phyloP scores from a whole-genome alignment of 2,797 vertebrate genomes.

The Chrysocyon brachyurus region DNA sequence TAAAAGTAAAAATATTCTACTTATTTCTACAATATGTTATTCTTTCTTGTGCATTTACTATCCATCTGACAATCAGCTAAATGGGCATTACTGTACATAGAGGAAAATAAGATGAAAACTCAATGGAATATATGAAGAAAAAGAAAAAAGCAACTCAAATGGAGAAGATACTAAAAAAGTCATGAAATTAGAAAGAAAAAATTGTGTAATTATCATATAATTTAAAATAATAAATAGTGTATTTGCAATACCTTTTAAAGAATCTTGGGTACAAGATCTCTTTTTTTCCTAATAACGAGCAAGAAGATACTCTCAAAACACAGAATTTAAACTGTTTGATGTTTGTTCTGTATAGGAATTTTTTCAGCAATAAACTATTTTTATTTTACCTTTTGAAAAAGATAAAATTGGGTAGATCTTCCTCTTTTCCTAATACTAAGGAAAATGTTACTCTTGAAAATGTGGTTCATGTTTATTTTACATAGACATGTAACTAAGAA shows the following conservation, averaged over 20 bases:
- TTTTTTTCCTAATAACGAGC: neutral
- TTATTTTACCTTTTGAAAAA: conserved; percentile 14
- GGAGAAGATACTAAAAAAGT: conserved; percentile 24
- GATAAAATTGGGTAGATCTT: neutral
- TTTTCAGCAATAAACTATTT: conserved; percentile 39
- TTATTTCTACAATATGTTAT: conserved; percentile 6
- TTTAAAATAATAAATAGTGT: conserved; percentile 29
- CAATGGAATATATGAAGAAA: conserved; percentile 14
- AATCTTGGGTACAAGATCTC: neutral
- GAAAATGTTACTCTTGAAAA: neutral
- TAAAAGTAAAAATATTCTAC: conserved; percentile 33
- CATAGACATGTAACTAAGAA: neutral
- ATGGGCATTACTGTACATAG: conserved; percentile 40
- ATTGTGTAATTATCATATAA: neutral
- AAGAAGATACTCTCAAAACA: conserved; percentile 21
- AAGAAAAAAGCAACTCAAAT: conserved; percentile 1
- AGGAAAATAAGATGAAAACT: conserved; percentile 26
- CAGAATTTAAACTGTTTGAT: conserved; percentile 26
- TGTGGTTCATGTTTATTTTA: neutral
- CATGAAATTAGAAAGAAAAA: conserved; percentile 29
- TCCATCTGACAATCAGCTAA: conserved; percentile 59
- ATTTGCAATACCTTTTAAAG: neutral
- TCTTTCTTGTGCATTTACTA: neutral
- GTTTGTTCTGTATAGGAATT: neutral
- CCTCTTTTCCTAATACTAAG: neutral